Base-by-base conservation (phyloP, 1,140 invertebrate species). In the Melitaea cinxia region DNA sequence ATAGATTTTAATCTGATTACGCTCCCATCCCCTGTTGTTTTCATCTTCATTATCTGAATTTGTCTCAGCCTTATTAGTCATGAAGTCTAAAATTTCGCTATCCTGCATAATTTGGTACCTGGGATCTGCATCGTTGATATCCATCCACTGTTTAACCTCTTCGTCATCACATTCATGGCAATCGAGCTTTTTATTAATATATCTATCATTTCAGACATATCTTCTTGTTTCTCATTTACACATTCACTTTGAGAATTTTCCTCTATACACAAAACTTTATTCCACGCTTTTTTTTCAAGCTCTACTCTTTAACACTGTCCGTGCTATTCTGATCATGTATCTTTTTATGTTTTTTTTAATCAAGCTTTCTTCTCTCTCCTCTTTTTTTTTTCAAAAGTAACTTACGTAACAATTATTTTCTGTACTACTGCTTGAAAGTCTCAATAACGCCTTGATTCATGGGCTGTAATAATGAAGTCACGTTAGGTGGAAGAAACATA, bases 261-360 rank as follows among this genome's bases (percentile, higher is more conserved):
- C 58, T 24, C 71, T 37, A 67, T 64, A 70, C 50, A 45, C 64
- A 73, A 70, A 76, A 70, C 68, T 68, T 83, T 82, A 53, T 79
- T 80, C 73, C 83, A 82, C 42, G 79, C 72, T n/a, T n/a, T 70
- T 75, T 81, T 75, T 76, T 73, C 50, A 82, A 69, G 49, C 75
- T 78, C 24, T 65, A 67, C 35, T 78, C 70, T 67, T 70, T 76
- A 49, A 47, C 58, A 59, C 47, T 72, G 60, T 78, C 70, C 75
- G 82, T 50, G 73, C 77, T 59, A 68, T 69, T 60, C 68, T 73
- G 50, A 77, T 63, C 73, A 78, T 77, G 56, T 69, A 72, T 10
- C 12, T 12, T 35, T 35, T 35, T 35, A 35, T 35, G 33, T 70
- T 64, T 65, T 57, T 54, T 70, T 58, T n/a, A n/a, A 65, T 65